Evolutionary conservation across 2,113 vertebrate genomes (phyloP).

Genomic region (Microcebus tavaratra): DNA sequence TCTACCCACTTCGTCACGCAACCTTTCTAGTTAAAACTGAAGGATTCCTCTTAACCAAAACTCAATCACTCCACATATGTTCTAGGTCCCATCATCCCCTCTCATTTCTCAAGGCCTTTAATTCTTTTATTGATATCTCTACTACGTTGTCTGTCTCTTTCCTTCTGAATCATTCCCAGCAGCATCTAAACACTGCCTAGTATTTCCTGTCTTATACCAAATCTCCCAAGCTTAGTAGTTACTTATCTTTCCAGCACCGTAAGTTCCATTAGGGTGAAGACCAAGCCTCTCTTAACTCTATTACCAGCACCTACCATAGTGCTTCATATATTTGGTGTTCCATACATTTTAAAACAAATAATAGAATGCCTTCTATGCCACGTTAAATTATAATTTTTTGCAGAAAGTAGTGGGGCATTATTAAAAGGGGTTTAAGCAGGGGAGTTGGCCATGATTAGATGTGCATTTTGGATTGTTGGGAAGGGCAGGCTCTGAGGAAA

Average conservation of each 20-base stretch:
- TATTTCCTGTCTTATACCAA: background rate
- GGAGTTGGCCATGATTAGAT: background rate
- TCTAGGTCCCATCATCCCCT: background rate
- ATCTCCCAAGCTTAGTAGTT: background rate
- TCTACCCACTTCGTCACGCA: background rate
- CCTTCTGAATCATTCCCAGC: background rate
- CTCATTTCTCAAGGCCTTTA: background rate
- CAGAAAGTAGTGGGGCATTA: background rate
- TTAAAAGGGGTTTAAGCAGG: background rate
- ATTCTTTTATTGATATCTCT: background rate
- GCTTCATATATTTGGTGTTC: background rate
- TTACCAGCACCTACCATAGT: background rate
- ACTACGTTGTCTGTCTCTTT: background rate
- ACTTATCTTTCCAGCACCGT: background rate
- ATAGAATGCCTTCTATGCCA: background rate
- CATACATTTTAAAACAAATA: background rate
- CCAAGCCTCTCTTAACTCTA: background rate
- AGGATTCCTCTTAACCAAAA: background rate
- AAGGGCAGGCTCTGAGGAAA: background rate
- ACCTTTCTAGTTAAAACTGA: background rate
- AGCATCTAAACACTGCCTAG: background rate
- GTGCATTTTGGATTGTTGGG: background rate
- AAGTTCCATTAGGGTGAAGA: background rate
- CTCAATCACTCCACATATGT: background rate
- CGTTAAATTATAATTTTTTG: background rate